phyloP scores from a whole-genome alignment of 2,888 invertebrate genomes.

The Campaea margaritaria region DNA sequence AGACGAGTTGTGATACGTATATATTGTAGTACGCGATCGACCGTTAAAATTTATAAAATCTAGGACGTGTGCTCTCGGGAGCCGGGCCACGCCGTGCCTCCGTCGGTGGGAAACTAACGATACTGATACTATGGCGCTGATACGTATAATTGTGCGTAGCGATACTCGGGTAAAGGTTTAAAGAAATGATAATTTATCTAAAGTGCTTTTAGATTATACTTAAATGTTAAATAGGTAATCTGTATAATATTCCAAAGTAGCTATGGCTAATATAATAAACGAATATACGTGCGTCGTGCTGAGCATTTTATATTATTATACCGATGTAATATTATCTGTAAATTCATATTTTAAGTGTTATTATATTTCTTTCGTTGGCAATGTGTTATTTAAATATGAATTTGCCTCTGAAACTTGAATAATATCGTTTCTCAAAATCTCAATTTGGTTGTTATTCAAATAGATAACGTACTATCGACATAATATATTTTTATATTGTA shows the following conservation, averaged over 20 bases:
- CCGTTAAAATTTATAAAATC: too few relatives aligned
- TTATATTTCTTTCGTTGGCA: neutral
- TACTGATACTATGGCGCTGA: too few relatives aligned
- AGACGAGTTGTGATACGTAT: constrained; percentile 21
- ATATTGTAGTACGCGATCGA: too few relatives aligned
- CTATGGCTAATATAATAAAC: constrained; percentile 10
- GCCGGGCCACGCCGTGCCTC: too few relatives aligned
- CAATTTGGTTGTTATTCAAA: constrained; percentile 30
- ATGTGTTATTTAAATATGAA: too few relatives aligned
- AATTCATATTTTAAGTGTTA: neutral
- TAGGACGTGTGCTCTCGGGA: too few relatives aligned
- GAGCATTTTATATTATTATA: constrained; percentile 1
- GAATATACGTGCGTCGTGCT: constrained; percentile 2
- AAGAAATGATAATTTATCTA: constrained; percentile 12
- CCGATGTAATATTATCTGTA: neutral
- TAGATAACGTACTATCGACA: neutral
- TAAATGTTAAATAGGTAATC: neutral
- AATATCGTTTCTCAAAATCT: constrained; percentile 26
- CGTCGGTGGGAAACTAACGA: too few relatives aligned
- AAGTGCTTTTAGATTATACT: constrained; percentile 29
- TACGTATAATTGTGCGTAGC: constrained; percentile 4
- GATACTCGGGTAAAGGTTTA: constrained; percentile 13
- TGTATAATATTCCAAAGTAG: constrained; percentile 11
- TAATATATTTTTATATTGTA: constrained; percentile 39
- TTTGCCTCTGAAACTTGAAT: too few relatives aligned